Evolutionary conservation across 2,113 vertebrate genomes (phyloP).

Genomic region (Gulo gulo): DNA sequence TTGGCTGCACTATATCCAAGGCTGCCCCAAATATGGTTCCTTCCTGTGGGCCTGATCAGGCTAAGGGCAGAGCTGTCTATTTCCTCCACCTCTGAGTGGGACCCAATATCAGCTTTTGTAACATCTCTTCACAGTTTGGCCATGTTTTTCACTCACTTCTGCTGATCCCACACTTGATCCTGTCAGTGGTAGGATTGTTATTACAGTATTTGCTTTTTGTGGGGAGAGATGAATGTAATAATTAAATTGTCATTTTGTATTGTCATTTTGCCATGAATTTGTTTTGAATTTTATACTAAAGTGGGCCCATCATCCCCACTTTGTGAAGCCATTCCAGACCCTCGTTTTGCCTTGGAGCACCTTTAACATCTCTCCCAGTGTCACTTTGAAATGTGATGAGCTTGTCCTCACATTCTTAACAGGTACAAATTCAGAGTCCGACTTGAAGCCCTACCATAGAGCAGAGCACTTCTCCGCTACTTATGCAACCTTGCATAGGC

Average conservation of each 20-base stretch:
- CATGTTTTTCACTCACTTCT: background rate
- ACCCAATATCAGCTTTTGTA: background rate
- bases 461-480: background rate
- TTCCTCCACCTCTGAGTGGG: background rate
- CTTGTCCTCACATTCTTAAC: background rate
- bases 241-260: background rate
- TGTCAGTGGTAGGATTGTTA: background rate
- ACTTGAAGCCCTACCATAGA: background rate
- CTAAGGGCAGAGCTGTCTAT: background rate
- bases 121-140: background rate
- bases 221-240: background rate
- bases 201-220: background rate
- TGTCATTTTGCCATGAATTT: background rate
- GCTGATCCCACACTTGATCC: background rate
- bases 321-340: background rate
- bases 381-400: background rate
- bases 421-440: background rate
- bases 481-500: background rate
- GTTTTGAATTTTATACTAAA: conserved; percentile 12
- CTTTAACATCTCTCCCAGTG: background rate
- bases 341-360: background rate
- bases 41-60: background rate
- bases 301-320: background rate
- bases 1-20: background rate
- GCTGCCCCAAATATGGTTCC: background rate